Evolutionary conservation across 1,140 invertebrate species (phyloP).

Genomic region (Anastrepha ludens): DNA sequence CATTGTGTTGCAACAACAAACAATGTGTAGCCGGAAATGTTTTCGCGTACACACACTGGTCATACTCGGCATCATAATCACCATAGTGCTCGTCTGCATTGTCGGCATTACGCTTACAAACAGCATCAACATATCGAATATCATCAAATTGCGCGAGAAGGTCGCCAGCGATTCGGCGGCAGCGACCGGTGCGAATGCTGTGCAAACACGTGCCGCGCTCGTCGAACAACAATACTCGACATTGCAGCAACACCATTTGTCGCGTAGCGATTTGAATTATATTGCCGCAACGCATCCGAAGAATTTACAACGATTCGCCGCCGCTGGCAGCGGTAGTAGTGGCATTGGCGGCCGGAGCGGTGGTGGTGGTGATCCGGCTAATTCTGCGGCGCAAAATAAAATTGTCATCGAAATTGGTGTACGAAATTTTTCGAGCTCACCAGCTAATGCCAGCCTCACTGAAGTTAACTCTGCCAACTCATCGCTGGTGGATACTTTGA

Average conservation of each 20-base stretch:
- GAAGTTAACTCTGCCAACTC: conserved; percentile 57
- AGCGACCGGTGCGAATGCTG: conserved; percentile 67
- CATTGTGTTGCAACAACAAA: conserved; percentile 42
- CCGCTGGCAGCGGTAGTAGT: neutral
- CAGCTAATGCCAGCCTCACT: conserved; percentile 25
- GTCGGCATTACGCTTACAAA: conserved; percentile 73
- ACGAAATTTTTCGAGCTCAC: conserved; percentile 56
- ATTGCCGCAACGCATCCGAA: conserved; percentile 70
- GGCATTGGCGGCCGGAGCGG: neutral
- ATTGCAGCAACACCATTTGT: conserved; percentile 69
- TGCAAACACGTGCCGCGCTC: conserved; percentile 68
- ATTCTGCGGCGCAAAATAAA: conserved; percentile 63
- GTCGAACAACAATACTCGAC: conserved; percentile 72
- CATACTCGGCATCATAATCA: conserved; percentile 71
- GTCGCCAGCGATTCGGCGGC: conserved; percentile 72
- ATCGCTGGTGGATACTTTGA: conserved; percentile 56
- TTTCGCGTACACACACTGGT: conserved; percentile 72
- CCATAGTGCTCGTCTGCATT: conserved; percentile 72
- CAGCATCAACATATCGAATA: conserved; percentile 72
- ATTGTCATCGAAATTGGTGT: conserved; percentile 71
- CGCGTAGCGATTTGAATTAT: conserved; percentile 71
- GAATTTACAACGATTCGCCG: conserved; percentile 65
- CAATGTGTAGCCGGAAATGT: conserved; percentile 72
- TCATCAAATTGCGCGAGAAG: conserved; percentile 70
- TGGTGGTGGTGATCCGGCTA: neutral